Conservation (phyloP, 1,140 invertebrate genomes). For the Neodiprion pinetum region DNA sequence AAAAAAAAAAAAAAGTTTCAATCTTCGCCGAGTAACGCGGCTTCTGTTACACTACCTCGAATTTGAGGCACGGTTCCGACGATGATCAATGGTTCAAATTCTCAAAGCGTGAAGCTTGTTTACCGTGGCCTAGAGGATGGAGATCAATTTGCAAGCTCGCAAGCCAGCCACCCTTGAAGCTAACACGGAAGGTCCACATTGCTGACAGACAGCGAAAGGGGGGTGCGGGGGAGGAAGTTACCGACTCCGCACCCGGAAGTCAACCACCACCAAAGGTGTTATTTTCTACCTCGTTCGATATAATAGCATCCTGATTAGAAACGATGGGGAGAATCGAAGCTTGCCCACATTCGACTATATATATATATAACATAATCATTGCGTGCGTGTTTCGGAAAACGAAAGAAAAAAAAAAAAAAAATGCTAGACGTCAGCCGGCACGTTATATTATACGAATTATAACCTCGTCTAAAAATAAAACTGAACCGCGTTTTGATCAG, state of each 20-base stretch:
- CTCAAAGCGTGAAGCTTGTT: neutral
- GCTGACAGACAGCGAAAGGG: neutral
- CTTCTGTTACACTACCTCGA: no score
- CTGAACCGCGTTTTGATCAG: no score
- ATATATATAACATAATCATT: no score
- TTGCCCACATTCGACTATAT: no score
- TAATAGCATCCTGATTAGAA: neutral
- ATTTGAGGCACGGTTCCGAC: neutral
- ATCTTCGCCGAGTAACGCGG: no score
- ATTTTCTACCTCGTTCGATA: neutral
- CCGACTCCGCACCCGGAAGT: neutral
- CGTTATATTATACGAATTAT: no score
- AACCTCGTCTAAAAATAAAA: no score
- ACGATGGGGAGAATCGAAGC: neutral
- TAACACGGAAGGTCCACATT: no score
- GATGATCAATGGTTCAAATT: conserved; percentile 1
- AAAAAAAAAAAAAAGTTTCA: no score
- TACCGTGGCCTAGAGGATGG: neutral
- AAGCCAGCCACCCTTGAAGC: neutral
- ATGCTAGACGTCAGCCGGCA: no score
- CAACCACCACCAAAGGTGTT: neutral
- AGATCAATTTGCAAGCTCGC: neutral
- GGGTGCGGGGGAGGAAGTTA: neutral
- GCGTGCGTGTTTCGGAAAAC: no score
- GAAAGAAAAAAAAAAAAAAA: no score